These are phyloP conservation scores for Patella ulyssiponensis DNA, from an alignment of 2,888 invertebrate genomes.

Conservation along the genomic window DNA sequence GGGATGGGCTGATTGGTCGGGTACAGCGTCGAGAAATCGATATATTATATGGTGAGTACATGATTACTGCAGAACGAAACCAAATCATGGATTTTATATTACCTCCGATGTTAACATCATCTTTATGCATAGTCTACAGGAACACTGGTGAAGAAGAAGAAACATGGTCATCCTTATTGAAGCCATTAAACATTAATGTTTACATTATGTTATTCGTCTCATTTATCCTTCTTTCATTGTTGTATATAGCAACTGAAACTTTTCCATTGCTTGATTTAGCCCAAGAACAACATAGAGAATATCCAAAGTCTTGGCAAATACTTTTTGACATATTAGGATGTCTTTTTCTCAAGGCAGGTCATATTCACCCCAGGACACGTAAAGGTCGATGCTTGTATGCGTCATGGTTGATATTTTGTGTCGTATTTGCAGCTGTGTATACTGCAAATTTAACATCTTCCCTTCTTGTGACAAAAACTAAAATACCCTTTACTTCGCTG, in stretches of 20 bases:
- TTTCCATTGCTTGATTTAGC: background rate
- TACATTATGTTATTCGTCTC: background rate
- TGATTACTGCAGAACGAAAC: slow-evolving; percentile 2
- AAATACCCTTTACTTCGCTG: background rate
- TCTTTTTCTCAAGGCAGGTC: background rate
- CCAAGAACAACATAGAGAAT: background rate
- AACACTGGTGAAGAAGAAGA: slow-evolving; percentile 10
- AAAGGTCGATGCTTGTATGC: slow-evolving; percentile 8
- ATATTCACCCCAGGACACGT: background rate
- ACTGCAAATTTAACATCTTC: slow-evolving; percentile 10
- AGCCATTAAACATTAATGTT: slow-evolving; percentile 2
- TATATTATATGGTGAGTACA: slow-evolving; percentile 11
- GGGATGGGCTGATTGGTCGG: background rate
- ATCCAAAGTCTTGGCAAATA: background rate
- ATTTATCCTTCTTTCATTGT: background rate
- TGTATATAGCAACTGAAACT: slow-evolving; percentile 3
- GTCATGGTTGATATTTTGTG: slow-evolving; percentile 20
- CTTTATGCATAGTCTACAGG: slow-evolving; percentile 10
- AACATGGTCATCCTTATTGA: background rate
- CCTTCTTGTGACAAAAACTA: background rate
- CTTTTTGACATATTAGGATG: slow-evolving; percentile 12
- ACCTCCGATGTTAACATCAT: slow-evolving; percentile 11
- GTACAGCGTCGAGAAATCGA: background rate
- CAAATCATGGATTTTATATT: slow-evolving; percentile 21
- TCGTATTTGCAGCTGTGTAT: slow-evolving; percentile 19